Conservation (phyloP, 2,113 vertebrate species). For the Sinocyclocheilus rhinocerous region DNA sequence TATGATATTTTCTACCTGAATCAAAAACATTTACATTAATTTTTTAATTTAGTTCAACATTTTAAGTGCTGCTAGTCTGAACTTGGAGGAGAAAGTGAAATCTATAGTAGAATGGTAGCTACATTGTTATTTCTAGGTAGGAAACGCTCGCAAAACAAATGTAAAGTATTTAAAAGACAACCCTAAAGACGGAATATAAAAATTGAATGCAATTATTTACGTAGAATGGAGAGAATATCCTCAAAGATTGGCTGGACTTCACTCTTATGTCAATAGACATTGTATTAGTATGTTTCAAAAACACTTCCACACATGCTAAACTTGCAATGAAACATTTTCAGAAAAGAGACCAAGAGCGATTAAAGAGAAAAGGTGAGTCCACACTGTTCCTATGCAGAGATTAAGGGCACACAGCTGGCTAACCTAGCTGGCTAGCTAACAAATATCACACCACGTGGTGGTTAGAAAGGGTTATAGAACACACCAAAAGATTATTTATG, state of each 20-base stretch:
- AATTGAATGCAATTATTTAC: not conserved
- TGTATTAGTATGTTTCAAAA: no score
- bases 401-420: not conserved
- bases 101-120: not conserved
- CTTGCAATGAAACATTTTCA: no score
- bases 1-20: not conserved
- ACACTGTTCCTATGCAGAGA: not conserved
- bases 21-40: not conserved
- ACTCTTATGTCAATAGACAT: not conserved
- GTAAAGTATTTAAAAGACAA: no score
- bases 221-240: not conserved
- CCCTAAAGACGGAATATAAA: not conserved
- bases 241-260: not conserved
- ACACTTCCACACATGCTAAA: no score
- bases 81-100: not conserved
- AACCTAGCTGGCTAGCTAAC: not conserved
- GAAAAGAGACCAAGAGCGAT: no score
- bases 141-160: not conserved
- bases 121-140: not conserved
- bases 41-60: not conserved
- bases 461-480: not conserved
- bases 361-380: not conserved
- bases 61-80: not conserved
- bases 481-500: not conserved
- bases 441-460: not conserved